Evolutionary conservation across 1,140 invertebrate genomes (phyloP), one percentile per base, ranked within the genome.

Genomic region (Lepidotrigona ventralis): DNA sequence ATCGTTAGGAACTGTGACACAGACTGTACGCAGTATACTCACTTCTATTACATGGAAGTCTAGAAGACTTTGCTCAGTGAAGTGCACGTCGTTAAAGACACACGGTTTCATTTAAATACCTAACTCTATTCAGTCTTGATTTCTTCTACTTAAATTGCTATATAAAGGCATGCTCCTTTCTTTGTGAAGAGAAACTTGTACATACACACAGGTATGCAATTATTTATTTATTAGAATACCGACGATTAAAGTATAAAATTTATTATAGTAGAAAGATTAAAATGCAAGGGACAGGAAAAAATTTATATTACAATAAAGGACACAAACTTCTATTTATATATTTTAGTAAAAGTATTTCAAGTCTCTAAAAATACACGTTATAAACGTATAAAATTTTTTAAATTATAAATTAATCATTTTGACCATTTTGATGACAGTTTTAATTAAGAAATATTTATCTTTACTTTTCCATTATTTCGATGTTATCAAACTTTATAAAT

Each of bases 61-160:
- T 75, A 71, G 81, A 23, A 68, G 81, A 77, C 66, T 60, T 63
- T 78, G 39, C 68, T 72, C 70, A 60, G 79, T 11, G 71, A 73
- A 75, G n/a, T 75, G 64, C 75, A 33, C 71, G 63, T 83, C 74
- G 80, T 86, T 86, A 86, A 87, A 68, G 33, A 83, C 60, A 86
- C 74, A 46, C 64, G 33, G 58, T 53, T 83, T 86, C 71, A 71
- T 86, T 86, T 83, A 53, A 69, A 58, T 79, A 75, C 21, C 69
- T 26, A 54, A 75, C 71, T 81, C 79, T 75, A 79, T 79, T 33
- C 68, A 29, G 68, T 72, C 78, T 79, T 79, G 78, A 79, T 79
- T 79, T 72, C 78, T 79, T 39, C 26, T 72, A 54, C 39, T 60
- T 46, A 71, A 79, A 63, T 72, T 79, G 68, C 15, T n/a, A 33